phyloP scores from a whole-genome alignment of 53 echinoderm and acorn worm genomes.

The Temnopleurus reevesii region DNA sequence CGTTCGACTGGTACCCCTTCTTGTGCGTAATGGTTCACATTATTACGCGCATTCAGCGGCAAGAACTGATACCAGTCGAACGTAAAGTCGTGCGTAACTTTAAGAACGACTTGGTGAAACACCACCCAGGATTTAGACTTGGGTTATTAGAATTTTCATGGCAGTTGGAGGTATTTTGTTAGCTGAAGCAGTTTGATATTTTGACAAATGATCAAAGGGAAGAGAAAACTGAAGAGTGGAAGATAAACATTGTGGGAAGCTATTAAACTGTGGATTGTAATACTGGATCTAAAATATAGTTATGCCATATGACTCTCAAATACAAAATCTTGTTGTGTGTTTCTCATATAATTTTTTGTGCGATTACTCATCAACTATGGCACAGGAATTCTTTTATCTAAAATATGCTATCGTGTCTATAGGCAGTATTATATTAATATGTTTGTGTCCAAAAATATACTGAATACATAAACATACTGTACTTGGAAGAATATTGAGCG shows the following conservation, averaged over 20 bases:
- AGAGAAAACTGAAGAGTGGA: constrained; percentile 27
- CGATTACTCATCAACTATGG: neutral
- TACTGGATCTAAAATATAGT: neutral
- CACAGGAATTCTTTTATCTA: neutral
- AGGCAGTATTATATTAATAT: neutral
- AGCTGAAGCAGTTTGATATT: neutral
- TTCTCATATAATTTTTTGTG: neutral
- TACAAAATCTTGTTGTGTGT: neutral
- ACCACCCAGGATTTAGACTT: too few relatives aligned
- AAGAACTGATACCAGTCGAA: too few relatives aligned
- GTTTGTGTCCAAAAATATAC: neutral
- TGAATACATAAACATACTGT: constrained; percentile 21
- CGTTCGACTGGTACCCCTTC: too few relatives aligned
- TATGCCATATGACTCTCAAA: neutral
- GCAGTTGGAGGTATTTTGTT: neutral
- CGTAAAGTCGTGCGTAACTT: too few relatives aligned
- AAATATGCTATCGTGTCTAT: neutral
- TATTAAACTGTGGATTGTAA: neutral
- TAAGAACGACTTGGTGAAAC: too few relatives aligned
- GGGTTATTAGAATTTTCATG: too few relatives aligned
- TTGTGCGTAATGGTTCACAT: too few relatives aligned
- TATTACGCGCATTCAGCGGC: too few relatives aligned
- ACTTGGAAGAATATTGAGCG: neutral
- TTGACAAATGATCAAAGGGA: neutral
- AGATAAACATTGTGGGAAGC: neutral